phyloP scores from a whole-genome alignment of 2,113 vertebrate species.

The Oncorhynchus tshawytscha region DNA sequence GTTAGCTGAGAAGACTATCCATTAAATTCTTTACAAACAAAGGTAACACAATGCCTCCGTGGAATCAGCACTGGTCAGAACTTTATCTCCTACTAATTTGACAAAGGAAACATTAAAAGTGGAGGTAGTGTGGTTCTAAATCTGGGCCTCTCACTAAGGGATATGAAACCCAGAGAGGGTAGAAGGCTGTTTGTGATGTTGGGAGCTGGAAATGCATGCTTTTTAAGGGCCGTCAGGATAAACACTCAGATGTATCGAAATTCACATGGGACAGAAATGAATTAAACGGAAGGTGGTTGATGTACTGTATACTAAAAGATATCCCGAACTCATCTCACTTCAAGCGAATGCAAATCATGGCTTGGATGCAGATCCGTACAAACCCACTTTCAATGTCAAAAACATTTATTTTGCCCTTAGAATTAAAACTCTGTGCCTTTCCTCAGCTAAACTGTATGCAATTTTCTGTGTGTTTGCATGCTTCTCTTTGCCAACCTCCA shows the following conservation, averaged over 20 bases:
- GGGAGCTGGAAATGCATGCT: slow-evolving; percentile 8
- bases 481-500: not conserved
- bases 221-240: slow-evolving; percentile 27
- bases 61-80: too few relatives aligned
- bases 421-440: slow-evolving; percentile 10
- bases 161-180: not conserved
- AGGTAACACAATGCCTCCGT: too few relatives aligned
- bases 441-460: not conserved
- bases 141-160: not conserved
- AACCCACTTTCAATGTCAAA: not conserved
- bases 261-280: slow-evolving; percentile 26
- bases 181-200: not conserved
- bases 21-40: too few relatives aligned
- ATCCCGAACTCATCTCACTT: slow-evolving; percentile 51
- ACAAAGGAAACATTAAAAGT: not conserved
- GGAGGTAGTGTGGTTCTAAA: not conserved
- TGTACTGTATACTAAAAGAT: slow-evolving; percentile 50
- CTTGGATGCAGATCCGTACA: slow-evolving; percentile 25
- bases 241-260: slow-evolving; percentile 32
- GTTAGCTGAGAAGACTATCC: too few relatives aligned
- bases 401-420: slow-evolving; percentile 30
- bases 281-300: slow-evolving; percentile 40
- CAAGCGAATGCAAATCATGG: slow-evolving; percentile 58
- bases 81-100: too few relatives aligned
- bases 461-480: too few relatives aligned